Evolutionary conservation across 1,140 invertebrate species (phyloP).

Genomic region (fruit fly (Drosophila melanogaster)): DNA sequence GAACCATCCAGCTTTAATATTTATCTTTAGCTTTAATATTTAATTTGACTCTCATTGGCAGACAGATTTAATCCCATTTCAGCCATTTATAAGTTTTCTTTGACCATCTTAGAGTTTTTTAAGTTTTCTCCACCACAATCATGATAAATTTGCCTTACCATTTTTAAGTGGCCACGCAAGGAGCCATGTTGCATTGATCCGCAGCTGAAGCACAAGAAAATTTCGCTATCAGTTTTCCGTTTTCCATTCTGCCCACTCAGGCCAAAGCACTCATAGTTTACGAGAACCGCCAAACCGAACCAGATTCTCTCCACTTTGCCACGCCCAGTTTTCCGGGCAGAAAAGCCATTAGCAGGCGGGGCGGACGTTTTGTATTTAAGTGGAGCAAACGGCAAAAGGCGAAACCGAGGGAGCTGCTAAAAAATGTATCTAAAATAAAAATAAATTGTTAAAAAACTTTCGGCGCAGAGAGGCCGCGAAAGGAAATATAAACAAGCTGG

Average conservation of each 20-base stretch:
- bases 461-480: slow-evolving; percentile 18
- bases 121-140: slow-evolving; percentile 23
- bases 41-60: neutral
- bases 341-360: slow-evolving; percentile 55
- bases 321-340: slow-evolving; percentile 1
- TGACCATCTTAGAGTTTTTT: slow-evolving; percentile 4
- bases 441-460: slow-evolving; percentile 62
- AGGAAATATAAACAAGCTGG: slow-evolving; percentile 63
- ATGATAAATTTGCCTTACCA: slow-evolving; percentile 53
- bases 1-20: neutral
- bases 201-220: slow-evolving; percentile 37
- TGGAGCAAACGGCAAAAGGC: slow-evolving; percentile 43
- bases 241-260: slow-evolving; percentile 34
- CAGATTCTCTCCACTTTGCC: slow-evolving; percentile 1
- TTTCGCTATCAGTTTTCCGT: slow-evolving; percentile 51
- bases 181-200: slow-evolving; percentile 37
- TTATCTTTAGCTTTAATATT: neutral
- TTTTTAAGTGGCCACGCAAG: slow-evolving; percentile 34
- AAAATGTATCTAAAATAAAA: slow-evolving; percentile 55
- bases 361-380: slow-evolving; percentile 58
- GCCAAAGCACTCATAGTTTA: slow-evolving; percentile 41
- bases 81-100: slow-evolving; percentile 3
- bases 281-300: slow-evolving; percentile 38
- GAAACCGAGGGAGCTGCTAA: slow-evolving; percentile 14
- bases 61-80: neutral